These are phyloP conservation scores for Anomalospiza imberbis DNA, from an alignment of 2,797 vertebrate genomes.

Conservation along the genomic window DNA sequence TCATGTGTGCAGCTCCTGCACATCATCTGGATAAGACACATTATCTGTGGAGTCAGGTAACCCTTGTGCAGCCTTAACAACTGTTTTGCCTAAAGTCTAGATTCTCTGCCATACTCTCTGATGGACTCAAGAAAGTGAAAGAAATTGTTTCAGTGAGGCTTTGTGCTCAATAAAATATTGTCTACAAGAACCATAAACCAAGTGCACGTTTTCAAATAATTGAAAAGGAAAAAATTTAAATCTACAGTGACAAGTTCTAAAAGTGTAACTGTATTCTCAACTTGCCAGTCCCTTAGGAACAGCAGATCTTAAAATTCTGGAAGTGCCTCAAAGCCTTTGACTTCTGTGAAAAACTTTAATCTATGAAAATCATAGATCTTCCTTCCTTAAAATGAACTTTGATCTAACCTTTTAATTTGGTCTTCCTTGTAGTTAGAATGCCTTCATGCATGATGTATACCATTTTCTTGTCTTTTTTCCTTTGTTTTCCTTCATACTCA, in stretches of 20 bases:
- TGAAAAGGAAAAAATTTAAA: not conserved
- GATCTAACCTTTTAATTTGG: not conserved
- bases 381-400: not conserved
- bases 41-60: not conserved
- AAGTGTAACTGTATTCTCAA: not conserved
- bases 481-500: not conserved
- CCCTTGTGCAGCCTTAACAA: not conserved
- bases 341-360: not conserved
- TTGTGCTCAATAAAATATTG: not conserved
- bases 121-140: not conserved
- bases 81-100: not conserved
- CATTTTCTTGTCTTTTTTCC: not conserved
- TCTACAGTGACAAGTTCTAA: not conserved
- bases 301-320: not conserved
- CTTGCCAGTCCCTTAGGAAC: not conserved
- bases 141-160: not conserved
- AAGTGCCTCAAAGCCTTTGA: not conserved
- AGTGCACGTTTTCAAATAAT: not conserved
- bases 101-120: not conserved
- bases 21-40: not conserved
- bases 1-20: not conserved
- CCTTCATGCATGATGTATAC: not conserved
- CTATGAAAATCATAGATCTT: not conserved
- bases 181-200: not conserved
- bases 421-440: not conserved